A percentile compares a stretch with the other conserved stretches of the same genome.
Conservation (phyloP, 2,797 vertebrate species). For the Gadopsis bispinosus region DNA sequence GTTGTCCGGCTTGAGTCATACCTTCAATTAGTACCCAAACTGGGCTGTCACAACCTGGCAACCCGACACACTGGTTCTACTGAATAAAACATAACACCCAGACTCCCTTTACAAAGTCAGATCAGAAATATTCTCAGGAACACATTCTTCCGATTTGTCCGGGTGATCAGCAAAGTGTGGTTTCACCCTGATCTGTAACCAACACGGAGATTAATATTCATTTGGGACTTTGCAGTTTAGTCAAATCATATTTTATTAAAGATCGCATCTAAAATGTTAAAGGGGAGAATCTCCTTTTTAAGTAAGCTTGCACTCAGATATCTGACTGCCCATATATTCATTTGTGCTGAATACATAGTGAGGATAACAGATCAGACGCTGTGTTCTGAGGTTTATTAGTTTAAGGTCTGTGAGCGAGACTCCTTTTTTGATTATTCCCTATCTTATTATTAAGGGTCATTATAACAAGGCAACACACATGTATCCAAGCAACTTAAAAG, state of each 20-base stretch:
- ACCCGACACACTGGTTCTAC: conserved; percentile 46
- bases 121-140: conserved; percentile 40
- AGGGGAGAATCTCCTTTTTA: conserved; percentile 51
- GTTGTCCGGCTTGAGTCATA: conserved; percentile 36
- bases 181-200: conserved; percentile 37
- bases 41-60: conserved; percentile 56
- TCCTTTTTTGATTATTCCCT: not conserved
- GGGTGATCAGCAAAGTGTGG: conserved; percentile 19
- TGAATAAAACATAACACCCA: conserved; percentile 74
- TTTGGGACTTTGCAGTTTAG: conserved; percentile 41
- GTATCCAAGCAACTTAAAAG: not conserved
- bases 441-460: not conserved
- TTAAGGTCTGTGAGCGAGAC: not conserved
- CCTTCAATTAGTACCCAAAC: conserved; percentile 48
- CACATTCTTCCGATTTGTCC: conserved; percentile 1
- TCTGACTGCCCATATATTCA: conserved; percentile 31
- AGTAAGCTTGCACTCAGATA: conserved; percentile 26
- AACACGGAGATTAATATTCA: conserved; percentile 59
- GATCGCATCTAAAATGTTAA: conserved; percentile 63
- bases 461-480: not conserved
- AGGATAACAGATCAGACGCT: conserved; percentile 1
- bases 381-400: not conserved
- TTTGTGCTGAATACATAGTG: conserved; percentile 13
- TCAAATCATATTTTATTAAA: conserved; percentile 68
- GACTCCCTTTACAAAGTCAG: conserved; percentile 55